phyloP scores from a whole-genome alignment of 2,113 vertebrate genomes.

The Corydoras maculifer region DNA sequence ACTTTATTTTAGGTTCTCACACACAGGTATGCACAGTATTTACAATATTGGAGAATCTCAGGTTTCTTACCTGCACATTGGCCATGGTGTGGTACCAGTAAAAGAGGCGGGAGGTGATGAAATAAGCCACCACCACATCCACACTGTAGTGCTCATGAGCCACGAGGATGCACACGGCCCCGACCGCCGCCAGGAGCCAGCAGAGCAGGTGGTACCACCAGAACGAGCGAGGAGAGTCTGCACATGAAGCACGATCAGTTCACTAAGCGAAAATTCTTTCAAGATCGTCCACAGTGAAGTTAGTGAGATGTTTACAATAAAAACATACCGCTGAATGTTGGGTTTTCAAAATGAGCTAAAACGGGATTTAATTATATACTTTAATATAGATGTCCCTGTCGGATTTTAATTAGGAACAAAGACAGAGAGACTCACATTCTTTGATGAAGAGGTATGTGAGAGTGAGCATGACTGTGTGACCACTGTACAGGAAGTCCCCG shows the following conservation, averaged over 20 bases:
- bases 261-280: too few species aligned
- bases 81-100: conserved; percentile 99
- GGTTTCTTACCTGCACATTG: conserved; percentile 78
- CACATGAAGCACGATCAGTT: neutral
- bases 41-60: neutral
- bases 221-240: conserved; percentile 90
- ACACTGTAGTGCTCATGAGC: conserved; percentile 94
- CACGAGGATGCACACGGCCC: conserved; percentile 86
- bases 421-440: conserved; percentile 79
- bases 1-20: too few species aligned
- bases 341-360: too few species aligned
- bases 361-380: too few species aligned
- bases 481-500: conserved; percentile 94
- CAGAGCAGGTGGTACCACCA: conserved; percentile 97
- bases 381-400: neutral
- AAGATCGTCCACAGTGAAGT: too few species aligned
- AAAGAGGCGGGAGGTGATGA: conserved; percentile 90
- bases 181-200: conserved; percentile 88
- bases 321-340: too few species aligned
- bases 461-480: conserved; percentile 90
- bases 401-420: neutral
- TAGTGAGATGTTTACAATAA: too few species aligned
- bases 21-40: neutral
- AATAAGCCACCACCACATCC: conserved; percentile 90
- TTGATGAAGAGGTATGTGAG: conserved; percentile 96